Evolutionary conservation across 2,888 invertebrate genomes (phyloP).

Genomic region (Oeneis ivallda): DNA sequence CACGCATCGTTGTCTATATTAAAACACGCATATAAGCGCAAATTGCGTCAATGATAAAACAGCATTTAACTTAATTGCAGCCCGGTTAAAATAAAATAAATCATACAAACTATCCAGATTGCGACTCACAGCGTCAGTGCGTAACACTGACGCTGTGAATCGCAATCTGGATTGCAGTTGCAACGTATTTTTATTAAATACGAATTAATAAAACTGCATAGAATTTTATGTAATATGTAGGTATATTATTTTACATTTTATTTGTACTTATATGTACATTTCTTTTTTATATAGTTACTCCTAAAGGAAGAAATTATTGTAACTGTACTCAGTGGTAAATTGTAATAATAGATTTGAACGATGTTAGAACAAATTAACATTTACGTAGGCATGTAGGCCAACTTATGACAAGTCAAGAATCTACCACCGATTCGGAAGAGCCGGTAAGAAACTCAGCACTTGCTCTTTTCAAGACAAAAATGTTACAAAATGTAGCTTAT

Average conservation of each 20-base stretch:
- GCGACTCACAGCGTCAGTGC: conserved; percentile 22
- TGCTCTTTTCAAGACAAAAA: no score
- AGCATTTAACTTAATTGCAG: conserved; percentile 24
- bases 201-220: conserved; percentile 14
- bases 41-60: conserved; percentile 21
- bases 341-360: no score
- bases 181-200: conserved; percentile 22
- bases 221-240: neutral
- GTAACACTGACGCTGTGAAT: no score
- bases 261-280: neutral
- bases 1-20: conserved; percentile 1
- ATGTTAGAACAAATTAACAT: neutral
- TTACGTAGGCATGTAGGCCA: no score
- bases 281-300: no score
- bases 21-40: conserved; percentile 1
- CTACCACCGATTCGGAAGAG: no score
- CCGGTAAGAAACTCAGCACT: no score
- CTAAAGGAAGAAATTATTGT: neutral
- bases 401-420: no score
- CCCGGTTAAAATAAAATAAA: conserved; percentile 28
- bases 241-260: neutral
- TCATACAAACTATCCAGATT: conserved; percentile 28
- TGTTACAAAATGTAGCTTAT: no score
- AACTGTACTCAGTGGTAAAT: no score
- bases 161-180: no score